Conservation (phyloP, 2,888 invertebrate genomes). For the Scaeva pyrastri region DNA sequence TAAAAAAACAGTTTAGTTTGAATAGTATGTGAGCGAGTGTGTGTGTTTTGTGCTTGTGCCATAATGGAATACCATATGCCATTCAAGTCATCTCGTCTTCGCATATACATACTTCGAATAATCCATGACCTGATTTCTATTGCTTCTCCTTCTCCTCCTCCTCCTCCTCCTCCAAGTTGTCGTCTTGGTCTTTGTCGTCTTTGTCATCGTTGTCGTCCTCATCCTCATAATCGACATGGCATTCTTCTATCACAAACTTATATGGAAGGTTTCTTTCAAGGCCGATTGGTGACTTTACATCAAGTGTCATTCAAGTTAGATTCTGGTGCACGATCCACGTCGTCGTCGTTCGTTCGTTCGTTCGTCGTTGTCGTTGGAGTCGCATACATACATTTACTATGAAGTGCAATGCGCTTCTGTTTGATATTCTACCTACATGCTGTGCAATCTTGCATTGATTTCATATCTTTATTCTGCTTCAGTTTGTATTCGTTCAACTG, state of each 20-base stretch:
- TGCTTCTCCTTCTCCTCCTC: background rate
- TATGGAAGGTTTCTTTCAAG: constrained; percentile 63
- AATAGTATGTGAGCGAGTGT: background rate
- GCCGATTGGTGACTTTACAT: constrained; percentile 69
- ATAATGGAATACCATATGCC: constrained; percentile 36
- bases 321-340: constrained; percentile 47
- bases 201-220: background rate
- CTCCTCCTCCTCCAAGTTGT: background rate
- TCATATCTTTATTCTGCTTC: constrained; percentile 23
- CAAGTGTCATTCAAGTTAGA: constrained; percentile 61
- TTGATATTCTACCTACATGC: constrained; percentile 15
- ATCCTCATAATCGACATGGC: background rate
- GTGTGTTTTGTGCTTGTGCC: constrained; percentile 7
- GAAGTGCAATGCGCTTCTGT: constrained; percentile 21
- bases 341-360: constrained; percentile 11
- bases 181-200: background rate
- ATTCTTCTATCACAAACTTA: constrained; percentile 21
- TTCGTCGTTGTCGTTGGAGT: constrained; percentile 23
- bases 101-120: constrained; percentile 1
- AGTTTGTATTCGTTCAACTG: background rate
- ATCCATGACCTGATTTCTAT: constrained; percentile 65
- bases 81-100: constrained; percentile 9
- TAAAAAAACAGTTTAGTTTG: constrained; percentile 13
- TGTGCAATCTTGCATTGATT: constrained; percentile 18
- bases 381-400: constrained; percentile 29